phyloP scores from a whole-genome alignment of 92 coral and sea anemone species.

The Parazoanthus swiftii region DNA sequence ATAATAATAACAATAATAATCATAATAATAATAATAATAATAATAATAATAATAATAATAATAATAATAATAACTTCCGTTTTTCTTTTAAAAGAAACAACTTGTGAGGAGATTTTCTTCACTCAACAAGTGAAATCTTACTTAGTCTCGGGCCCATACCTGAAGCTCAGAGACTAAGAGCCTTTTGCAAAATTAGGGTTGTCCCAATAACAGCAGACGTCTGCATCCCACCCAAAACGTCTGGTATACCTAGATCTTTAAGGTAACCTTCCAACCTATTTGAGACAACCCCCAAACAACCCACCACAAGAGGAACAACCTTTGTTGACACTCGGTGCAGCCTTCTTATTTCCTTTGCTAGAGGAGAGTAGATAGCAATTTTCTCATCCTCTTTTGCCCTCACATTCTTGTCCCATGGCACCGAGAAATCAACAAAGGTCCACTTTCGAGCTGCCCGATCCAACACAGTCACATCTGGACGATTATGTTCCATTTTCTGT shows the following conservation, averaged over 20 bases:
- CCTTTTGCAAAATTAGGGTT: slow-evolving; percentile 37
- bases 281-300: slow-evolving; percentile 46
- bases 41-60: too few relatives aligned
- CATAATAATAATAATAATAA: too few relatives aligned
- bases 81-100: too few relatives aligned
- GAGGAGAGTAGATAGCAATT: slow-evolving; percentile 32
- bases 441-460: not conserved
- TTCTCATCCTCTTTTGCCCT: slow-evolving; percentile 44
- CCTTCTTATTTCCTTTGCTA: slow-evolving; percentile 30
- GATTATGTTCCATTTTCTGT: slow-evolving; percentile 6
- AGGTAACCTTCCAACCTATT: slow-evolving; percentile 18
- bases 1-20: too few relatives aligned
- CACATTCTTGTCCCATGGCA: slow-evolving; percentile 47
- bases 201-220: slow-evolving; percentile 47
- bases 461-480: slow-evolving; percentile 46
- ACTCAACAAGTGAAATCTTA: too few relatives aligned
- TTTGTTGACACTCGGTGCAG: slow-evolving; percentile 42
- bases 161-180: slow-evolving; percentile 36
- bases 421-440: slow-evolving; percentile 42
- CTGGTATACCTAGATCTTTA: slow-evolving; percentile 21
- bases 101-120: too few relatives aligned
- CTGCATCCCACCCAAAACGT: slow-evolving; percentile 39
- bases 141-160: slow-evolving; percentile 41
- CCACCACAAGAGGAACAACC: slow-evolving; percentile 41
- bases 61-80: too few relatives aligned